Evolutionary conservation across 2,797 vertebrate species (phyloP).

Genomic region (Orestias chungarensis): DNA sequence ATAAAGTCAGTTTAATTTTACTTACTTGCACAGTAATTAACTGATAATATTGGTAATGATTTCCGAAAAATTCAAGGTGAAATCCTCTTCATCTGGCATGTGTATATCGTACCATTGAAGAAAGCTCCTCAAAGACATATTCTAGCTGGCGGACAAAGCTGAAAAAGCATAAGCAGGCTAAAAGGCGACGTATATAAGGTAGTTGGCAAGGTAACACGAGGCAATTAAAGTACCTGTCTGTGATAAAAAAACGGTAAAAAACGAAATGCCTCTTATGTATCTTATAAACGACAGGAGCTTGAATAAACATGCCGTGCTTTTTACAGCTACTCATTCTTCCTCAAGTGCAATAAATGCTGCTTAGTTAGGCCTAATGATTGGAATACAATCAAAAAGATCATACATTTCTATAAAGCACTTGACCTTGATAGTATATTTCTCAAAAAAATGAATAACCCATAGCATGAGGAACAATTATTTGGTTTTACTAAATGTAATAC

Average conservation of each 20-base stretch:
- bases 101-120: not conserved
- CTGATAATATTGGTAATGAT: too few relatives aligned
- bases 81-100: not conserved
- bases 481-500: not conserved
- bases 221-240: slow-evolving; percentile 12
- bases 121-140: not conserved
- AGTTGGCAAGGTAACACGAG: slow-evolving; percentile 4
- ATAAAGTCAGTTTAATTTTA: not conserved
- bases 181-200: slow-evolving; percentile 13
- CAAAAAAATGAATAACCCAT: not conserved
- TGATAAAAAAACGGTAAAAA: slow-evolving; percentile 2
- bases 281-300: not conserved
- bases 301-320: not conserved
- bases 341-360: not conserved
- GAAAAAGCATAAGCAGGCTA: slow-evolving; percentile 1
- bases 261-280: not conserved
- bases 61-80: not conserved
- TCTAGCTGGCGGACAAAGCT: not conserved
- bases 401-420: not conserved
- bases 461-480: not conserved
- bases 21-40: not conserved
- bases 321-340: not conserved
- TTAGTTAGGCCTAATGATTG: not conserved
- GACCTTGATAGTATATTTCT: not conserved
- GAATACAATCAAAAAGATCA: not conserved